Evolutionary conservation across 2,113 vertebrate genomes (phyloP).

Genomic region (Actenoides lindsayi): DNA sequence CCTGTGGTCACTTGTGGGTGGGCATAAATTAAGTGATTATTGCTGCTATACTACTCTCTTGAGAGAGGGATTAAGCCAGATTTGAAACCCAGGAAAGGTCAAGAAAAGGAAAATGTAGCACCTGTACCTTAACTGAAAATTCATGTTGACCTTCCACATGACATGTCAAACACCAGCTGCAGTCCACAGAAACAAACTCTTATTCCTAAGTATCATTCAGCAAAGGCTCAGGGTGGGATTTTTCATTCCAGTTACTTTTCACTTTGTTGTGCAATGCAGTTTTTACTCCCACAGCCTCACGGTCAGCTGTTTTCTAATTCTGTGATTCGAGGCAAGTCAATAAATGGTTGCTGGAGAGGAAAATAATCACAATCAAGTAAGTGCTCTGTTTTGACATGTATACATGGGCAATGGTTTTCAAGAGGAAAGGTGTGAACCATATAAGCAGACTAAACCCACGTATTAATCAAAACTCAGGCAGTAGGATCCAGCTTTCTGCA

Average conservation of each 20-base stretch:
- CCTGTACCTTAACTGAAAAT: conserved; percentile 13
- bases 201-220: background rate
- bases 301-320: conserved; percentile 11
- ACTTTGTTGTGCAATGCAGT: background rate
- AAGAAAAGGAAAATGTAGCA: conserved; percentile 20
- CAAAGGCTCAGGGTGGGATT: background rate
- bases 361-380: background rate
- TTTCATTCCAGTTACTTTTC: background rate
- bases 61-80: conserved; percentile 22
- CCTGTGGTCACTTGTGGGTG: conserved; percentile 18
- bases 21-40: conserved; percentile 52
- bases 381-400: background rate
- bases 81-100: conserved; percentile 27
- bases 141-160: background rate
- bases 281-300: background rate
- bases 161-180: background rate
- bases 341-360: conserved; percentile 13
- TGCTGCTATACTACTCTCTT: background rate
- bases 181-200: background rate
- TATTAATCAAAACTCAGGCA: background rate
- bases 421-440: background rate
- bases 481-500: background rate
- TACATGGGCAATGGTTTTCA: background rate
- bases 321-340: conserved; percentile 26
- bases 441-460: background rate